Conservation (phyloP, 92 coral and sea anemone genomes). For the Porites evermanni region DNA sequence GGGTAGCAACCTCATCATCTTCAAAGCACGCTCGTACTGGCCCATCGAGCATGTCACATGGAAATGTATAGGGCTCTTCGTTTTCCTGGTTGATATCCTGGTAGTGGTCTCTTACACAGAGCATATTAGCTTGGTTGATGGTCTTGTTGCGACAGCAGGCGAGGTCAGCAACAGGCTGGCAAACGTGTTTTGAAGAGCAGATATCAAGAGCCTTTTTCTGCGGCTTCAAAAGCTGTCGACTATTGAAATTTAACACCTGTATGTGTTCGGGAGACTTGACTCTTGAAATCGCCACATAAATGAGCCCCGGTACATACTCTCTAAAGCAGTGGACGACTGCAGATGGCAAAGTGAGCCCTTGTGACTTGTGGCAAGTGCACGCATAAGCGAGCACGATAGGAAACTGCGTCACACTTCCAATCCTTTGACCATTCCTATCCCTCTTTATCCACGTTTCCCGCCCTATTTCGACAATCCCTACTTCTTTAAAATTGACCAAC, state of each 20-base stretch:
- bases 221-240: constrained; percentile 27
- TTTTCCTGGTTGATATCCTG: not conserved
- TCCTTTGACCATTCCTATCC: constrained; percentile 9
- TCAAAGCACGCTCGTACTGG: constrained; percentile 30
- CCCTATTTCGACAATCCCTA: constrained; percentile 6
- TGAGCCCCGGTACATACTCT: constrained; percentile 30
- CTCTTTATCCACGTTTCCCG: constrained; percentile 44
- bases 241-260: constrained; percentile 10
- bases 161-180: constrained; percentile 11
- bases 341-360: not conserved
- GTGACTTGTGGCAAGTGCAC: too few species aligned
- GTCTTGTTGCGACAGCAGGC: constrained; percentile 31
- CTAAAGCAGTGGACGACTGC: constrained; percentile 41
- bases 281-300: not conserved
- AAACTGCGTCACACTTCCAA: too few species aligned
- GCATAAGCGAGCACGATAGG: too few species aligned
- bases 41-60: constrained; percentile 25
- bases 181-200: constrained; percentile 3
- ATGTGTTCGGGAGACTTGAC: constrained; percentile 18
- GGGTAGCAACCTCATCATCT: constrained; percentile 6
- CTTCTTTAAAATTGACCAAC: not conserved
- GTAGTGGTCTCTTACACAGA: constrained; percentile 14
- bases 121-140: not conserved
- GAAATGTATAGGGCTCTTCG: constrained; percentile 22
- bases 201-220: not conserved